Base-by-base conservation (phyloP, 1,140 invertebrate genomes). In the Macrobrachium rosenbergii region DNA sequence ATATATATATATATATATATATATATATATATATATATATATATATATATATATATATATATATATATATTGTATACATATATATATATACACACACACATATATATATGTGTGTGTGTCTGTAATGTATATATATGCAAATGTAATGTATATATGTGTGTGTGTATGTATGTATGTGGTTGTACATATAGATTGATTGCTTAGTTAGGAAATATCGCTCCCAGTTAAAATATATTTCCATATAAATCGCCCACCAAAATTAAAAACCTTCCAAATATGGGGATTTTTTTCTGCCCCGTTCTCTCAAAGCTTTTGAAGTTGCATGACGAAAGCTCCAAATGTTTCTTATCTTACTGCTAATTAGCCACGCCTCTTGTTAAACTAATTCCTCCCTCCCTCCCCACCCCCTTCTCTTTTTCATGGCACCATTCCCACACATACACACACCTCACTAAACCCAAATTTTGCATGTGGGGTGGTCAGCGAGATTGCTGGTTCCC, bases 51-150 rank as follows among this genome's bases (percentile, higher is more conserved):
- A 59, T 21, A 78, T 59, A 59, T n/a, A 58, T 52, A 78, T 16
- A 78, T 78, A 58, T n/a, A n/a, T n/a, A n/a, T n/a, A n/a, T n/a
- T n/a, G n/a, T 59, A 78, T 78, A 59, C 19, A 78, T 78, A 78
- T n/a, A 60, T 59, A 60, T 78, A 60, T 78, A 60, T 78, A 78
- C 59, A 60, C 59, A 78, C 7, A 59, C 59, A 52, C 12, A 59
- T 78, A 52, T 17, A 52, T 59, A 60, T 60, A 16, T 60, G 10
- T 79, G 21, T 79, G 59, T 60, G 59, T 60, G 59, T 60, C 10
- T 59, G 52, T 59, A 60, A 78, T 59, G 59, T 58, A 78, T 59
- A 78, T 59, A 59, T 21, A 78, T 59, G 52, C 16, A 78, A 8
- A 45, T 58, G 59, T n/a, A 78, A 59, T n/a, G 14, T 52, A 78